Evolutionary conservation across 1,140 invertebrate species (phyloP).

Genomic region (Coboldia fuscipes): DNA sequence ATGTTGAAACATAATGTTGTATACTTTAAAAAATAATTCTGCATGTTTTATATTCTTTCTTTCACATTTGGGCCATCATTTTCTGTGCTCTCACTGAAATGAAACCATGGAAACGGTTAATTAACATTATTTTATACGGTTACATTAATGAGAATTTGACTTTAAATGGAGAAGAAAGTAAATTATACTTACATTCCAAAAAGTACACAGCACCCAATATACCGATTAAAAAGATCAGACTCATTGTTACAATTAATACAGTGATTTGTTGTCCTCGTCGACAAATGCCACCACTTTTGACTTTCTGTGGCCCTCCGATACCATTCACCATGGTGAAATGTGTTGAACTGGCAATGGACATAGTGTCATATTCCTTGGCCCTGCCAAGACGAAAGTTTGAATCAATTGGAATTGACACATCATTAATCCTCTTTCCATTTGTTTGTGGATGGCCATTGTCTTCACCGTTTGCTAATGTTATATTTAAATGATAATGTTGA

Average conservation of each 20-base stretch:
- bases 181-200: conserved; percentile 45
- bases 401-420: conserved; percentile 15
- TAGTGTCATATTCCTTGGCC: conserved; percentile 31
- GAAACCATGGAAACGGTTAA: too few relatives aligned
- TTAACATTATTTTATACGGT: too few relatives aligned
- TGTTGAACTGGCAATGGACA: conserved; percentile 59
- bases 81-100: too few relatives aligned
- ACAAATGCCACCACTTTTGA: conserved; percentile 26
- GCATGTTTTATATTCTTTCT: too few relatives aligned
- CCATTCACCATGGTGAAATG: conserved; percentile 69
- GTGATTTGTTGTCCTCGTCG: conserved; percentile 51
- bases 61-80: too few relatives aligned
- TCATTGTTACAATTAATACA: conserved; percentile 56
- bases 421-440: conserved; percentile 5
- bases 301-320: conserved; percentile 34
- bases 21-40: too few relatives aligned
- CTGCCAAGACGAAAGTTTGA: conserved; percentile 16
- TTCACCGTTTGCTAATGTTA: not conserved
- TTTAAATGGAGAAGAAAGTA: too few relatives aligned
- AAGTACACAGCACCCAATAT: conserved; percentile 49
- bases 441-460: conserved; percentile 2
- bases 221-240: conserved; percentile 50
- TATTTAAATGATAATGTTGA: not conserved
- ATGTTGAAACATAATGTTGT: too few relatives aligned
- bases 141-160: too few relatives aligned